These are phyloP conservation scores for Dichetophora obliterata DNA, from an alignment of 2,888 invertebrate species.

Conservation along the genomic window DNA sequence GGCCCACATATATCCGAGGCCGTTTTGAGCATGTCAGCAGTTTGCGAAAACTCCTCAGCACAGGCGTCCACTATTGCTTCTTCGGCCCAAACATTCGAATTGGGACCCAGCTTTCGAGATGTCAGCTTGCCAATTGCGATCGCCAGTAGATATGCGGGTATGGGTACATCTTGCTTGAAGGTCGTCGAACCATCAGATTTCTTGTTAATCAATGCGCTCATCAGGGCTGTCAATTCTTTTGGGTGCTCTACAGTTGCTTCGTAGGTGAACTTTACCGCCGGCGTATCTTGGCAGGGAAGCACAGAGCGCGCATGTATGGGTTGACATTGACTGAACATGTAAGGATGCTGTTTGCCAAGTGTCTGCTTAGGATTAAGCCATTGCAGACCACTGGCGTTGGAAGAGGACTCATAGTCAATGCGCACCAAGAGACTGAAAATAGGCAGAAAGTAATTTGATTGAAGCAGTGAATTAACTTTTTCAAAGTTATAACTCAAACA, in stretches of 20 bases:
- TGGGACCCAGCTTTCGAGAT: slow-evolving; percentile 80
- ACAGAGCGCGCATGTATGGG: slow-evolving; percentile 91
- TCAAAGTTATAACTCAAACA: too few species aligned
- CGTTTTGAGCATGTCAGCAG: slow-evolving; percentile 83
- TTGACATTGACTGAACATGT: slow-evolving; percentile 88
- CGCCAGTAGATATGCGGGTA: slow-evolving; percentile 91
- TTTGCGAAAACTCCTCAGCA: slow-evolving; percentile 90
- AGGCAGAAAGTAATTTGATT: neutral
- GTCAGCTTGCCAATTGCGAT: slow-evolving; percentile 89
- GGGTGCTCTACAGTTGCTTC: slow-evolving; percentile 81
- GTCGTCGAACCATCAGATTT: slow-evolving; percentile 68
- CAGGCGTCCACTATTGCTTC: slow-evolving; percentile 84
- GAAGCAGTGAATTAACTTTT: too few species aligned
- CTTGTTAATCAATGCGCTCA: slow-evolving; percentile 83
- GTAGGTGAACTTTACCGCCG: slow-evolving; percentile 89
- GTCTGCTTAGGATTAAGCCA: slow-evolving; percentile 92
- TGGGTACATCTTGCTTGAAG: slow-evolving; percentile 84
- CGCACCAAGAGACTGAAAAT: slow-evolving; percentile 59
- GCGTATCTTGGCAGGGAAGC: slow-evolving; percentile 93
- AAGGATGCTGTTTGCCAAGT: slow-evolving; percentile 87
- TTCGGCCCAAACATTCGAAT: slow-evolving; percentile 91
- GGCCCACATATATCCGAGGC: slow-evolving; percentile 89
- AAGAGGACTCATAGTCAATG: slow-evolving; percentile 83
- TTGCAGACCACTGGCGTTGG: slow-evolving; percentile 86
- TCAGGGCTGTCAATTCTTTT: slow-evolving; percentile 81